Conservation (phyloP, 30 jellyfish, hydroid and myxozoan species). For the Clytia hemisphaerica region DNA sequence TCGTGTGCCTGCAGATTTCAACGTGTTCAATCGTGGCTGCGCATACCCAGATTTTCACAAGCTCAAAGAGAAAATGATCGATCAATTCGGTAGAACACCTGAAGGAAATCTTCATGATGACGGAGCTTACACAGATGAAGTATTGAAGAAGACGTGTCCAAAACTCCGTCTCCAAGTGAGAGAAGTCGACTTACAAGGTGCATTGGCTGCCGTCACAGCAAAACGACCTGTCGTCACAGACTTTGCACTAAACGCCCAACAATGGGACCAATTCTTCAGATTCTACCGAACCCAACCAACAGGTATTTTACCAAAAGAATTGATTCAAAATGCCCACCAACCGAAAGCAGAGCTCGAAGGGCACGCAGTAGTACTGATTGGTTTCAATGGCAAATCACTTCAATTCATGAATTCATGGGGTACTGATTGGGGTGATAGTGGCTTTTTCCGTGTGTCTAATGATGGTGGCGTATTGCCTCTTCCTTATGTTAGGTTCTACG, state of each 20-base stretch:
- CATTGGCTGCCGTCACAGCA: background rate
- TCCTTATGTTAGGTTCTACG: background rate
- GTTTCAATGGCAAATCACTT: background rate
- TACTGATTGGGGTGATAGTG: background rate
- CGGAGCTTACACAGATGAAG: background rate
- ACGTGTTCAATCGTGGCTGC: background rate
- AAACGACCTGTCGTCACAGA: constrained; percentile 1
- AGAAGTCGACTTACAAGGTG: background rate
- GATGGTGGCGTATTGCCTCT: background rate
- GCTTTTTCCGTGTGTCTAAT: constrained; percentile 4
- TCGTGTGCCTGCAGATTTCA: no score
- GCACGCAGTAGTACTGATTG: background rate
- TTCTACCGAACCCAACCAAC: background rate
- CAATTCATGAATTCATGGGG: constrained; percentile 11
- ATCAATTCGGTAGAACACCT: background rate
- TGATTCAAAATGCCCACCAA: background rate
- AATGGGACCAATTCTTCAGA: background rate
- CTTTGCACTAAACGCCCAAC: background rate
- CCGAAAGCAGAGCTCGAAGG: background rate
- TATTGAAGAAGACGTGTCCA: background rate
- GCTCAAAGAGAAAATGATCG: background rate
- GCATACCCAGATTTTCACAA: background rate
- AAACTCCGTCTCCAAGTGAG: background rate
- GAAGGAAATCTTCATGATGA: no score
- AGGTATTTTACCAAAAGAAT: background rate